phyloP scores from a whole-genome alignment of 1,140 invertebrate genomes.

The Diorhabda carinulata region DNA sequence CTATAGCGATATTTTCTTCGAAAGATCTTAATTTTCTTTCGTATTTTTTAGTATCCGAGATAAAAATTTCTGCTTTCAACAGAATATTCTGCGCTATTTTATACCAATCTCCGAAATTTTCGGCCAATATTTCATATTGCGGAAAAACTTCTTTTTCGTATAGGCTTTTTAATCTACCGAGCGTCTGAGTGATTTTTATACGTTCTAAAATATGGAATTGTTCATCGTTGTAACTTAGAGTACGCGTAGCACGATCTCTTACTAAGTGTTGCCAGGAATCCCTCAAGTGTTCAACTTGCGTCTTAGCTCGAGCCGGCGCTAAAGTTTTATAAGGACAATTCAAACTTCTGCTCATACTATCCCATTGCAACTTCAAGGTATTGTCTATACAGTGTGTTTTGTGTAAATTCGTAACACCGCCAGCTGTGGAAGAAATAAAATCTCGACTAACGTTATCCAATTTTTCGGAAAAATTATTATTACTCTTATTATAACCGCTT shows the following conservation, averaged over 20 bases:
- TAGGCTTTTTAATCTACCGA: constrained; percentile 61
- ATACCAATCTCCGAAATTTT: constrained; percentile 76
- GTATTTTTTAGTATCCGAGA: constrained; percentile 60
- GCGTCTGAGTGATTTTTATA: constrained; percentile 67
- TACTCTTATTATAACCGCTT: constrained; percentile 22
- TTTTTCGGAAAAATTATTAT: constrained; percentile 22
- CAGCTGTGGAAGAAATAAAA: constrained; percentile 16
- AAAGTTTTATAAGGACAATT: constrained; percentile 63
- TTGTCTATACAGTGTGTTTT: constrained; percentile 55
- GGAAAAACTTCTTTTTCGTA: constrained; percentile 63
- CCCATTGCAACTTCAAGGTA: constrained; percentile 67
- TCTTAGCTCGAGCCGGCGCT: constrained; percentile 66
- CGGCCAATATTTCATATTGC: constrained; percentile 63
- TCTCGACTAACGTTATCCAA: constrained; percentile 28
- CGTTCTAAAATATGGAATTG: constrained; percentile 89
- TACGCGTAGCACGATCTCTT: constrained; percentile 77
- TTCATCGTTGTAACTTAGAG: constrained; percentile 86
- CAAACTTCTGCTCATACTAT: constrained; percentile 61
- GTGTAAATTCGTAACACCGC: constrained; percentile 46
- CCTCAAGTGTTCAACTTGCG: constrained; percentile 72
- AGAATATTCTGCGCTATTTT: constrained; percentile 78
- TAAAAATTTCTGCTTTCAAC: constrained; percentile 69
- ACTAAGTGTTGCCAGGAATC: constrained; percentile 91
- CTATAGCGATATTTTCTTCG: constrained; percentile 36
- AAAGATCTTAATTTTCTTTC: constrained; percentile 41